A percentile compares a stretch with the other conserved stretches of the same genome.
phyloP scores from a whole-genome alignment of 2,797 vertebrate genomes.

The Poeciliopsis gracilis region DNA sequence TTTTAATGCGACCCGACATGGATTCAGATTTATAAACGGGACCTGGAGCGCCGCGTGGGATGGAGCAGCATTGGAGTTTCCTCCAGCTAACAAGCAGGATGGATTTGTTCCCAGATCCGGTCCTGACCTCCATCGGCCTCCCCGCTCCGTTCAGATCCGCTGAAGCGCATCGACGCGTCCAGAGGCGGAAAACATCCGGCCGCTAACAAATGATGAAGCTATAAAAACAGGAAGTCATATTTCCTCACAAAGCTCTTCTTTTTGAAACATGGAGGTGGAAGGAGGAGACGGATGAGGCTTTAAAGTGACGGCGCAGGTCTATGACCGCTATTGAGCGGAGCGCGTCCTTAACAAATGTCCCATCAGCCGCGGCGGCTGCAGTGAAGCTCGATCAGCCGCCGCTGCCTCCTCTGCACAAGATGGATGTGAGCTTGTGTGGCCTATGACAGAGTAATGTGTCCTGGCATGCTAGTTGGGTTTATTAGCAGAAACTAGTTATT shows the following conservation, averaged over 20 bases:
- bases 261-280: slow-evolving; percentile 47
- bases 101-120: slow-evolving; percentile 39
- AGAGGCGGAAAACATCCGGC: slow-evolving; percentile 1
- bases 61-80: slow-evolving; percentile 16
- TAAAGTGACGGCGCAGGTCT: slow-evolving; percentile 69
- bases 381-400: slow-evolving; percentile 37
- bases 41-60: slow-evolving; percentile 8
- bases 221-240: slow-evolving; percentile 71
- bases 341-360: slow-evolving; percentile 75
- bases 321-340: slow-evolving; percentile 70
- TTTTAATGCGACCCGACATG: background rate
- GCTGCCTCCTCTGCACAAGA: slow-evolving; percentile 62
- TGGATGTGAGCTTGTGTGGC: slow-evolving; percentile 76
- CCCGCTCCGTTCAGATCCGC: slow-evolving; percentile 25
- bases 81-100: slow-evolving; percentile 57
- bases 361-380: slow-evolving; percentile 48
- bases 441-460: slow-evolving; percentile 80
- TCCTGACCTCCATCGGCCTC: slow-evolving; percentile 50
- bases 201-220: slow-evolving; percentile 70
- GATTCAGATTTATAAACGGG: slow-evolving; percentile 1
- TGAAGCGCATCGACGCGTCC: slow-evolving; percentile 44
- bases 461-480: slow-evolving; percentile 79
- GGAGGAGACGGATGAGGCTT: slow-evolving; percentile 66
- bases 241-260: slow-evolving; percentile 61
- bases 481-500: slow-evolving; percentile 76